phyloP scores from a whole-genome alignment of 2,113 vertebrate species.

The Megalops atlanticus region DNA sequence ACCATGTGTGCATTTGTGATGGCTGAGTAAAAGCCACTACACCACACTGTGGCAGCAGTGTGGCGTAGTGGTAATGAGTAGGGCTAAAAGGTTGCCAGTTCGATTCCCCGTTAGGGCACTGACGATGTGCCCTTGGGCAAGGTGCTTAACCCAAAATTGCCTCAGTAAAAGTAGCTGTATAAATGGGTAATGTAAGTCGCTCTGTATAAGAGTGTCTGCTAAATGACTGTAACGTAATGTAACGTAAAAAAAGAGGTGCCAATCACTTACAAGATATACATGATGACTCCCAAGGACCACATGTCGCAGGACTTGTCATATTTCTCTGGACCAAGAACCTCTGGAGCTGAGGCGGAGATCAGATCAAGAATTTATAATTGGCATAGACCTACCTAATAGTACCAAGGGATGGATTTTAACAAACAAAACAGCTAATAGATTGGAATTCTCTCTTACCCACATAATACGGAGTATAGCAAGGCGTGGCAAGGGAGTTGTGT shows the following conservation, averaged over 20 bases:
- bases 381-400: background rate
- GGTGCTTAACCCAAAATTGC: too few relatives aligned
- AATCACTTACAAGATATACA: slow-evolving; percentile 95
- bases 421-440: background rate
- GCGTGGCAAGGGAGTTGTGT: slow-evolving; percentile 93
- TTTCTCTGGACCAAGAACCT: slow-evolving; percentile 95
- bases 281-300: slow-evolving; percentile 99
- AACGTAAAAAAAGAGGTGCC: too few relatives aligned
- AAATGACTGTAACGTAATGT: too few relatives aligned
- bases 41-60: too few relatives aligned
- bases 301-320: slow-evolving; percentile 99
- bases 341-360: slow-evolving; percentile 78
- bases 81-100: too few relatives aligned
- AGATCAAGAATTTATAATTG: background rate
- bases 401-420: background rate
- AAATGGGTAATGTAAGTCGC: background rate
- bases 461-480: slow-evolving; percentile 97
- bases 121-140: too few relatives aligned
- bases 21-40: too few relatives aligned
- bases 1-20: too few relatives aligned
- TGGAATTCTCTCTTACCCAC: slow-evolving; percentile 79
- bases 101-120: too few relatives aligned
- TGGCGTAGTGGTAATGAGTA: too few relatives aligned
- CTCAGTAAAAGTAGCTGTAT: too few relatives aligned
- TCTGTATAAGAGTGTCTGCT: too few relatives aligned